Conservation (phyloP, 2,888 invertebrate species). For the Ischnus inquisitorius region DNA sequence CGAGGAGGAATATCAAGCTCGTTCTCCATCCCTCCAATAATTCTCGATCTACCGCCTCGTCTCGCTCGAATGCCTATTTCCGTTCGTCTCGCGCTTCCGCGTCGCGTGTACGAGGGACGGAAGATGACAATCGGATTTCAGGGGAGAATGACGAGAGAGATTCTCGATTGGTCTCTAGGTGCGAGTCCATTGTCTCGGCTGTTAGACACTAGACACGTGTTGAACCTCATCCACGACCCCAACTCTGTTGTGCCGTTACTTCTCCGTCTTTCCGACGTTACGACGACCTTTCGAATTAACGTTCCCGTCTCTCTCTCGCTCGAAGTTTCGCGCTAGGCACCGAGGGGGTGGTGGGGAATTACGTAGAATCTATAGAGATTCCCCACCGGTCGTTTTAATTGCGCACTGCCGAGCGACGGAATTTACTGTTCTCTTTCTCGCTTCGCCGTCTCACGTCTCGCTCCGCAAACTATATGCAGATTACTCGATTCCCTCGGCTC, state of each 20-base stretch:
- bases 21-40: background rate
- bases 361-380: background rate
- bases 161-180: constrained; percentile 2
- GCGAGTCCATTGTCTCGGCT: constrained; percentile 6
- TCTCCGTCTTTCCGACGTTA: background rate
- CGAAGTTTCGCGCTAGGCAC: background rate
- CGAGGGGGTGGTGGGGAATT: background rate
- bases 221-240: background rate
- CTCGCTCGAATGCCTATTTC: background rate
- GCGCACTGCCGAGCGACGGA: background rate
- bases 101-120: constrained; percentile 10
- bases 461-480: background rate
- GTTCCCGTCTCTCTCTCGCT: background rate
- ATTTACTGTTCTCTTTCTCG: background rate
- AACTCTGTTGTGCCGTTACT: background rate
- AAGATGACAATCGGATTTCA: constrained; percentile 35
- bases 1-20: constrained; percentile 8
- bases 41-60: constrained; percentile 8
- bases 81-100: constrained; percentile 14
- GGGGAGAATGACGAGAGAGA: constrained; percentile 10
- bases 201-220: constrained; percentile 37
- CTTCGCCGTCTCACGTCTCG: background rate
- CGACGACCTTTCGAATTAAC: background rate
- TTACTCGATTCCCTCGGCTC: background rate
- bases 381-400: background rate